Evolutionary conservation across 1,140 invertebrate species (phyloP), one percentile per base, ranked within the genome.

Genomic region (Lasioglossum baleicum): DNA sequence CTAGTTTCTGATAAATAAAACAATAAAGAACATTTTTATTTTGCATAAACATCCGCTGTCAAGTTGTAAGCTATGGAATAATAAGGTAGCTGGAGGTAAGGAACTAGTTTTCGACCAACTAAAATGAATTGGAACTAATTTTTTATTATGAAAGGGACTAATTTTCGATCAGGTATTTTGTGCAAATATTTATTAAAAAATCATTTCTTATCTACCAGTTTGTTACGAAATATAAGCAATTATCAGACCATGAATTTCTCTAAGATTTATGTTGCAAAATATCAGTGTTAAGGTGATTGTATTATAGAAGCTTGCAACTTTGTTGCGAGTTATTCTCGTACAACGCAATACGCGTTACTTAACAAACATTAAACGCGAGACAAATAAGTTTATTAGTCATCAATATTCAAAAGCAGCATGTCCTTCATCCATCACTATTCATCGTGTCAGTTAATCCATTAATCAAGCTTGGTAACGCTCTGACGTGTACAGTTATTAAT

Each of bases 401-500:
- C 53, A 48, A 77, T 74, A 81, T 61, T 48, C 68, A 63, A 80
- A 85, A 82, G 51, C 76, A 75, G 70, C 64, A 11, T 53, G 13
- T 73, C 81, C 61, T 83, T 75, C 71, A 83, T 87, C 77, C 74
- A 83, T 80, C 76, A 81, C 51, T 51, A 74, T 79, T 73, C 67
- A 84, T 51, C 69, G 58, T 68, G 75, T n/a, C 78, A 44, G 71
- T 79, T 58, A 75, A 72, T 80, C 73, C 81, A 87, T 88, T 88
- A 87, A 87, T 88, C 83, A 85, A 68, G 51, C 42, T 51, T 56
- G 42, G 63, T 77, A 80, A 74, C 81, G 70, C 68, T 68, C 85
- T 81, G 83, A 85, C 71, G 48, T 75, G 35, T 35, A 53, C 61
- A 70, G 81, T 85, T 85, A 84, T 85, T 84, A 74, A 85, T 85